Conservation (phyloP, 1,140 invertebrate species). For the Trichomalopsis sarcophagae region DNA sequence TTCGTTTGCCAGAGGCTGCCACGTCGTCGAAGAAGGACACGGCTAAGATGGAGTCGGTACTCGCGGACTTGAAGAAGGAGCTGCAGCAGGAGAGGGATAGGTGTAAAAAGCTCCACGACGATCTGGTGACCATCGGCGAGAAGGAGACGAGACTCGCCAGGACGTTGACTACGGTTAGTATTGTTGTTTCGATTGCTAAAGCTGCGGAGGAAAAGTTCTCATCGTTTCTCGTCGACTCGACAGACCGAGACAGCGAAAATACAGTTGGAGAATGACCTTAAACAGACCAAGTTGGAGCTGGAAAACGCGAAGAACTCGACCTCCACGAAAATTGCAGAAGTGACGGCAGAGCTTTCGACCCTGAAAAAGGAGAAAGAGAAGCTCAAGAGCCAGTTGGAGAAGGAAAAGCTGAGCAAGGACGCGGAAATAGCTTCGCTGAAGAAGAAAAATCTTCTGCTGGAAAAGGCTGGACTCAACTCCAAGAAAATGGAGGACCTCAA, state of each 20-base stretch:
- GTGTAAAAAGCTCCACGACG: constrained; percentile 70
- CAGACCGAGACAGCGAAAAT: constrained; percentile 67
- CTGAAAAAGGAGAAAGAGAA: constrained; percentile 80
- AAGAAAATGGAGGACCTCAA: constrained; percentile 82
- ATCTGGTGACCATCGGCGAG: constrained; percentile 66
- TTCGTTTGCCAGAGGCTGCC: constrained; percentile 59
- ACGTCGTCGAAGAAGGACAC: constrained; percentile 67
- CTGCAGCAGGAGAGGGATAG: constrained; percentile 68
- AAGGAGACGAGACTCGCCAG: constrained; percentile 67
- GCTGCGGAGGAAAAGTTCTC: too few species aligned
- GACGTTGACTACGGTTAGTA: constrained; percentile 66
- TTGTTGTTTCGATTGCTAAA: neutral
- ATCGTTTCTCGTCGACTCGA: neutral
- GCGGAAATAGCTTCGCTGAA: constrained; percentile 80
- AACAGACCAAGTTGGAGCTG: constrained; percentile 68
- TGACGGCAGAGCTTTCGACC: constrained; percentile 73
- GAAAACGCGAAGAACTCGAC: constrained; percentile 66
- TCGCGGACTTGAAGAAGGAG: constrained; percentile 69
- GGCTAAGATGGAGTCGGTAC: constrained; percentile 64
- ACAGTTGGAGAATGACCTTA: constrained; percentile 68
- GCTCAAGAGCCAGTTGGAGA: constrained; percentile 71
- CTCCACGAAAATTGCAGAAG: constrained; percentile 71
- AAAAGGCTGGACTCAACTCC: constrained; percentile 77
- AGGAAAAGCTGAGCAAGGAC: constrained; percentile 74
- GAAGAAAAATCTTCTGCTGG: constrained; percentile 79